phyloP scores from a whole-genome alignment of 2,797 vertebrate species.

The Typhlichthys subterraneus region DNA sequence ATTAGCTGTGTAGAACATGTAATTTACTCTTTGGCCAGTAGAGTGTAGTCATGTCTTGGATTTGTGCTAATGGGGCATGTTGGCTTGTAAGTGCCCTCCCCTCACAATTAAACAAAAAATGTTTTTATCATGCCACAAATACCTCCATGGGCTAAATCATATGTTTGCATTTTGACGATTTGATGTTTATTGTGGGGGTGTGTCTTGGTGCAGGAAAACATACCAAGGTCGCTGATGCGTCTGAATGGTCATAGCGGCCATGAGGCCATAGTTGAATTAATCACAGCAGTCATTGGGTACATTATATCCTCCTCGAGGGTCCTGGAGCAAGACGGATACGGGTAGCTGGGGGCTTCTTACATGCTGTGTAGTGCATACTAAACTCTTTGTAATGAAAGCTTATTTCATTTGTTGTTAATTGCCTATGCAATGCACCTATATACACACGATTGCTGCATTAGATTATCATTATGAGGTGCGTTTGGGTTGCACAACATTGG shows the following conservation, averaged over 20 bases:
- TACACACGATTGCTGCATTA: no score
- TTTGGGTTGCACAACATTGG: background rate
- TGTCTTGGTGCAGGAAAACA: no score
- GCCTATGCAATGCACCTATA: no score
- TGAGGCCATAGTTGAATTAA: constrained; percentile 5
- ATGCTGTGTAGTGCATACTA: no score
- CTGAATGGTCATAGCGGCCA: background rate
- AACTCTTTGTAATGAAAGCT: no score
- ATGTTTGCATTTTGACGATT: no score
- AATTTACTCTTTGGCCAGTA: constrained; percentile 37
- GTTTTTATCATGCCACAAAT: background rate
- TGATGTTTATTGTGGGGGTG: no score
- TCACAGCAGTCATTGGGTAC: background rate
- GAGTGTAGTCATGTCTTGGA: constrained; percentile 35
- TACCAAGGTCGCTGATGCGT: background rate
- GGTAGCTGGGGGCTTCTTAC: no score
- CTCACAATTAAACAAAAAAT: background rate
- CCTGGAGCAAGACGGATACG: background rate
- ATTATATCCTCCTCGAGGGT: background rate
- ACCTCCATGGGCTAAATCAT: background rate
- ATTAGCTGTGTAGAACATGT: constrained; percentile 16
- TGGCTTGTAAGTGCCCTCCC: background rate
- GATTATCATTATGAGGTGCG: no score
- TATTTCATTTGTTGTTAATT: no score
- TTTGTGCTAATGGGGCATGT: constrained; percentile 5